phyloP scores from a whole-genome alignment of 1,140 invertebrate species.

The Tribolium madens region DNA sequence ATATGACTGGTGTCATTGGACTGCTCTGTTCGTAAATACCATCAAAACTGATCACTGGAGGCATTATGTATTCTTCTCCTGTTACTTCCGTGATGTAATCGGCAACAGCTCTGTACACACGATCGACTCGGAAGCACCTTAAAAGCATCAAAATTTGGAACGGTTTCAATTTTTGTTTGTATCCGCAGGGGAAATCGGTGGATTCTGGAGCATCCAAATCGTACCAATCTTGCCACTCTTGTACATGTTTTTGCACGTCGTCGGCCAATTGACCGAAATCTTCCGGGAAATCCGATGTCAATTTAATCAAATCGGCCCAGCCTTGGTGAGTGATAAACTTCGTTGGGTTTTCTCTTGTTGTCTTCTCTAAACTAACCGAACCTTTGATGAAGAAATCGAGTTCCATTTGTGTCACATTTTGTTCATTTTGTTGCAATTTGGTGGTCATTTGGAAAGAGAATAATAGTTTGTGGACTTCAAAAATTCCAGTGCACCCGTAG shows the following conservation, averaged over 20 bases:
- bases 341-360: conserved; percentile 74
- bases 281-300: conserved; percentile 77
- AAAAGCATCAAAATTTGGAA: conserved; percentile 86
- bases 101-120: conserved; percentile 83
- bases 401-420: conserved; percentile 74
- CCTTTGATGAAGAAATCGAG: conserved; percentile 93
- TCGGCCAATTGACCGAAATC: conserved; percentile 75
- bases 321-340: conserved; percentile 77
- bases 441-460: conserved; percentile 92
- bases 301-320: conserved; percentile 85
- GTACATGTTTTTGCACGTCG: conserved; percentile 72
- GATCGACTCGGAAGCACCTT: conserved; percentile 87
- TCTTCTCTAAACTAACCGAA: conserved; percentile 80
- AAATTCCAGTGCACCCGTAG: conserved; percentile 92
- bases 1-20: conserved; percentile 83
- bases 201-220: conserved; percentile 84
- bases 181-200: conserved; percentile 75
- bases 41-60: conserved; percentile 85
- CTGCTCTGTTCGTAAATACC: conserved; percentile 86
- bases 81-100: conserved; percentile 84
- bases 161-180: conserved; percentile 72
- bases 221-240: conserved; percentile 86
- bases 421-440: conserved; percentile 80
- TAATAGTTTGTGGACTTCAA: conserved; percentile 89
- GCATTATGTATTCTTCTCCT: conserved; percentile 88